These are phyloP conservation scores for Cataglyphis hispanica DNA, from an alignment of 1,140 invertebrate genomes.

Conservation along the genomic window DNA sequence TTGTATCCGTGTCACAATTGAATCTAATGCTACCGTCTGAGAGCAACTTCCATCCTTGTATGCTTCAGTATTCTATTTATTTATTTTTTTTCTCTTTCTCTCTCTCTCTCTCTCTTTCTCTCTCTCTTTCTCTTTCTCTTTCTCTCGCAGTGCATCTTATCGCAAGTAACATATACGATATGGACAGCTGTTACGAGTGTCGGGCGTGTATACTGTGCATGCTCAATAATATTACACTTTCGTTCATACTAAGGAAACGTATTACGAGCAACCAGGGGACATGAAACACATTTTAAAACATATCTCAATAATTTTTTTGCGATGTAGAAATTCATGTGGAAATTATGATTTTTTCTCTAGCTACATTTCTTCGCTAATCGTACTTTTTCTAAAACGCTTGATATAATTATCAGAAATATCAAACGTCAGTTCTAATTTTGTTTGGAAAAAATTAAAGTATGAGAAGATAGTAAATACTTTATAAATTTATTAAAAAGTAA, in stretches of 20 bases:
- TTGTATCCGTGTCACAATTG: conserved; percentile 55
- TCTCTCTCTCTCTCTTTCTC: conserved; percentile 60
- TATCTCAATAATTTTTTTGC: background rate
- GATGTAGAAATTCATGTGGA: background rate
- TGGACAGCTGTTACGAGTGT: conserved; percentile 66
- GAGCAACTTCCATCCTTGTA: conserved; percentile 44
- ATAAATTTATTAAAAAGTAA: conserved; percentile 24
- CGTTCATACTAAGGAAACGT: background rate
- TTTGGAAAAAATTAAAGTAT: background rate
- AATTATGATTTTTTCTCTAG: conserved; percentile 23
- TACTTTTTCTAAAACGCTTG: background rate
- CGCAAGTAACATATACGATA: conserved; percentile 63
- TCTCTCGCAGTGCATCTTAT: conserved; percentile 63
- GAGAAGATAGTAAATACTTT: background rate
- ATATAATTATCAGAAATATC: background rate
- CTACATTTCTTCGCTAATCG: background rate
- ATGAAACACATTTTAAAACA: conserved; percentile 9
- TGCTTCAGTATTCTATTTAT: conserved; percentile 66
- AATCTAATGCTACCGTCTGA: conserved; percentile 58
- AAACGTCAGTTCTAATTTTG: background rate
- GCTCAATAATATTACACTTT: conserved; percentile 64
- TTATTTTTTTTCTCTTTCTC: conserved; percentile 55
- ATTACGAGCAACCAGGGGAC: background rate
- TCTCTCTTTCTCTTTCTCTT: no score
- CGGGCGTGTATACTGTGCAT: conserved; percentile 65